Percentiles rank a stretch among this genome's conserved stretches.
Evolutionary conservation across 2,888 invertebrate species (phyloP).

Genomic region (Lingula anatina): DNA sequence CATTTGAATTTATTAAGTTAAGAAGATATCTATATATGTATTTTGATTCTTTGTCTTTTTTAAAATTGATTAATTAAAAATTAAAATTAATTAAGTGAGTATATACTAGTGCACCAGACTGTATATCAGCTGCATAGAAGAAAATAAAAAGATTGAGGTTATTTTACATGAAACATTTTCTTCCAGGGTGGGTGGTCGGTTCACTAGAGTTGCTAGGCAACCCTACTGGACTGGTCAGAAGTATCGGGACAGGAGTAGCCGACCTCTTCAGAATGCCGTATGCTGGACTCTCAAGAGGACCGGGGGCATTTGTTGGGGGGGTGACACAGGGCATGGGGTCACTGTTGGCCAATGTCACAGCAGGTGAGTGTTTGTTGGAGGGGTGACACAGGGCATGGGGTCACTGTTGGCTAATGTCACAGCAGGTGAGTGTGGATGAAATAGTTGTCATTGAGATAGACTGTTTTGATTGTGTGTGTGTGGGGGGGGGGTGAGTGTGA

Average conservation of each 20-base stretch:
- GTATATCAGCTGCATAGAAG: too few species aligned
- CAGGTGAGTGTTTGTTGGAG: constrained; percentile 63
- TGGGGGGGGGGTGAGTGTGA: too few species aligned
- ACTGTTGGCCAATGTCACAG: constrained; percentile 71
- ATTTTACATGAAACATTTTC: too few species aligned
- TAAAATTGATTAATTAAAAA: too few species aligned
- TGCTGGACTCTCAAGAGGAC: constrained; percentile 72
- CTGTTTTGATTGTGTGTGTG: too few species aligned
- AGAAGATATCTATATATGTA: too few species aligned
- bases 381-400: constrained; percentile 73
- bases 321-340: constrained; percentile 77
- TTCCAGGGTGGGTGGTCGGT: constrained; percentile 73
- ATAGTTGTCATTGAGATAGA: constrained; percentile 3
- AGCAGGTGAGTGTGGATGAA: constrained; percentile 58
- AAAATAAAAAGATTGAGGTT: too few species aligned
- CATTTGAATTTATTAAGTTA: too few species aligned
- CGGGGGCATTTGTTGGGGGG: constrained; percentile 74
- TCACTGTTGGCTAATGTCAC: constrained; percentile 75
- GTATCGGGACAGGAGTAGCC: constrained; percentile 77
- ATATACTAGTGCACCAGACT: too few species aligned
- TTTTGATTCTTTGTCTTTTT: too few species aligned
- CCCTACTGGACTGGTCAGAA: constrained; percentile 68
- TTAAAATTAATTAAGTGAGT: too few species aligned
- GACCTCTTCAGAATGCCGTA: constrained; percentile 82
- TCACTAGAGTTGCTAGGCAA: constrained; percentile 84